phyloP scores from a whole-genome alignment of 1,140 invertebrate genomes.

The Ruditapes philippinarum region DNA sequence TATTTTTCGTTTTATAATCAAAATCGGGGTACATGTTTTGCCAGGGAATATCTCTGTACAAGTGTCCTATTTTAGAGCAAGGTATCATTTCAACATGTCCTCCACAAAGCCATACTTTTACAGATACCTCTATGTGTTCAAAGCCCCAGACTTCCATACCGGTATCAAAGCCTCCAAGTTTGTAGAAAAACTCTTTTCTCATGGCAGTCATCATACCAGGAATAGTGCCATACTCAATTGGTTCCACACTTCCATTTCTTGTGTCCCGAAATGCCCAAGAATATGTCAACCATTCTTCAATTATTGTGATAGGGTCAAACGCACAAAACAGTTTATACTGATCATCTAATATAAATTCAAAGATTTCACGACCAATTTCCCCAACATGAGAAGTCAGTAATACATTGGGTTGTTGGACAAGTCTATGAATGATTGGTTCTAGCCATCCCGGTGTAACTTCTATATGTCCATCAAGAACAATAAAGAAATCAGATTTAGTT shows the following conservation, averaged over 20 bases:
- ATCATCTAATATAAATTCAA: conserved; percentile 18
- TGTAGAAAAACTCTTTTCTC: conserved; percentile 65
- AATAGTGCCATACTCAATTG: conserved; percentile 14
- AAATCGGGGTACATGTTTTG: too few species aligned
- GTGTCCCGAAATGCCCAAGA: not conserved
- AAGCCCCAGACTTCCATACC: conserved; percentile 87
- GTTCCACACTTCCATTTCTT: conserved; percentile 40
- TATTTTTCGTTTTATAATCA: too few species aligned
- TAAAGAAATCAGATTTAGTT: conserved; percentile 10
- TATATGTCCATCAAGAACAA: conserved; percentile 56
- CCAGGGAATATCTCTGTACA: too few species aligned
- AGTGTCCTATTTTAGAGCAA: conserved; percentile 48
- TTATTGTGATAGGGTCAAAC: too few species aligned
- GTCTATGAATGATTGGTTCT: conserved; percentile 31
- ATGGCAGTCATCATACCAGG: conserved; percentile 58
- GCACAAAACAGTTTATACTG: too few species aligned
- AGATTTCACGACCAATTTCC: not conserved
- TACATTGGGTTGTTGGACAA: conserved; percentile 40
- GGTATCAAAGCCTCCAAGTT: conserved; percentile 97
- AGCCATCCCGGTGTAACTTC: conserved; percentile 44
- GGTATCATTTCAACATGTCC: conserved; percentile 50
- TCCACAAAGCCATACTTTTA: conserved; percentile 55
- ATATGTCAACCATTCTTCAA: too few species aligned
- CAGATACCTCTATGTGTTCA: conserved; percentile 56
- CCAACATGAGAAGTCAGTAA: conserved; percentile 45